phyloP scores from a whole-genome alignment of 2,888 invertebrate genomes.

The Gerosis bhagava region DNA sequence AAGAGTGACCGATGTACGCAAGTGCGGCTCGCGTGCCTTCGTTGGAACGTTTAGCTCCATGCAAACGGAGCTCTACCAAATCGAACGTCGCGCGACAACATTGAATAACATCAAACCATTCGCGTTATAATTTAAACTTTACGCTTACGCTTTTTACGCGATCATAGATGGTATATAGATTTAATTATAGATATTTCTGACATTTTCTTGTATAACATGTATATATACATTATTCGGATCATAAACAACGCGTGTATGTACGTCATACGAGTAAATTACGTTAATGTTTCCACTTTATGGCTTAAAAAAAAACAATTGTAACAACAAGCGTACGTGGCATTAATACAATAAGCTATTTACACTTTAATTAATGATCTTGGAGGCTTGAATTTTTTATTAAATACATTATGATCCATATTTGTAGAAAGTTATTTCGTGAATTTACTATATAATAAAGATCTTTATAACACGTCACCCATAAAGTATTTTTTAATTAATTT shows the following conservation, averaged over 20 bases:
- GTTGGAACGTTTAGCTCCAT: no score
- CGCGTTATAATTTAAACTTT: conserved; percentile 14
- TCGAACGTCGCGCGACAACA: no score
- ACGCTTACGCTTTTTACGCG: background rate
- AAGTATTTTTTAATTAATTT: no score
- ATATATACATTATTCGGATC: conserved; percentile 28
- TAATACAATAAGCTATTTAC: conserved; percentile 19
- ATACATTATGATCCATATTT: no score
- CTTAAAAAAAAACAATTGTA: background rate
- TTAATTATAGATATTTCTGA: conserved; percentile 3
- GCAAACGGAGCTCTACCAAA: no score
- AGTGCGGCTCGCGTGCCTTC: no score
- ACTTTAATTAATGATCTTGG: conserved; percentile 8
- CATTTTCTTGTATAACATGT: conserved; percentile 1
- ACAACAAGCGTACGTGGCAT: background rate
- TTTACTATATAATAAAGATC: no score
- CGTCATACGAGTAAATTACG: conserved; percentile 12
- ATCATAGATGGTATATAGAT: background rate
- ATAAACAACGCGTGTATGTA: conserved; percentile 11
- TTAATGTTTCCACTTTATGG: conserved; percentile 12
- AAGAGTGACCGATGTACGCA: no score
- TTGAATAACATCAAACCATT: background rate
- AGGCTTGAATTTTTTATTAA: no score
- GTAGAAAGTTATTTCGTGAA: no score
- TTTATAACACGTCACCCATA: no score